These are phyloP conservation scores for Cynopterus brachyotis DNA, from an alignment of 2,113 vertebrate species.

Conservation along the genomic window DNA sequence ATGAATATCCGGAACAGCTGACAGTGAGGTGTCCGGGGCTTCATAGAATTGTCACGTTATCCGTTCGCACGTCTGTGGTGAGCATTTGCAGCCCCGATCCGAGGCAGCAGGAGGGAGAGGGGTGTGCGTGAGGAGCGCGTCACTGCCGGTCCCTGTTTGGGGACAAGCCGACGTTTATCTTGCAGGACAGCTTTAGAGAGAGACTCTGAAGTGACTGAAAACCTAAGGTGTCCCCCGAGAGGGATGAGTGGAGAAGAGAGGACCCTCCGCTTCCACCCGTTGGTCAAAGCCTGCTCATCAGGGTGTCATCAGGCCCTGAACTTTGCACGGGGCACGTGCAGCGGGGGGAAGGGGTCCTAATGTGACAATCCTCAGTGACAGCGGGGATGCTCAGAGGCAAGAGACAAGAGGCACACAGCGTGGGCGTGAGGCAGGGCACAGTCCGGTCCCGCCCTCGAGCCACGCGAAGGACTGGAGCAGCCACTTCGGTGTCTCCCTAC, in stretches of 20 bases:
- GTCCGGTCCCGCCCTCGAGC: rapidly evolving
- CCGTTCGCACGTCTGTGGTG: not conserved
- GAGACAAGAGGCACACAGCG: not conserved
- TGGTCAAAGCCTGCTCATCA: not conserved
- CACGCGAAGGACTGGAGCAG: rapidly evolving
- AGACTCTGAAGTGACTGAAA: not conserved
- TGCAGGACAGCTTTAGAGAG: not conserved
- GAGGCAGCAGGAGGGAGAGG: too few species aligned
- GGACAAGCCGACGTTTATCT: not conserved
- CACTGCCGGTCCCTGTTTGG: not conserved
- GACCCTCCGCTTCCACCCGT: rapidly evolving
- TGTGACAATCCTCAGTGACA: not conserved
- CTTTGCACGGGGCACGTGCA: rapidly evolving
- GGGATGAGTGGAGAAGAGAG: not conserved
- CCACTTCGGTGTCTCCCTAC: rapidly evolving
- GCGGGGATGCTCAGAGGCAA: not conserved
- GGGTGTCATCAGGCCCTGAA: rapidly evolving
- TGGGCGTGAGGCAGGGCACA: not conserved
- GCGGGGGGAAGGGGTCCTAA: not conserved
- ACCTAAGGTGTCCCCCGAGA: rapidly evolving
- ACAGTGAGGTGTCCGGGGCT: not conserved
- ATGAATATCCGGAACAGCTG: not conserved
- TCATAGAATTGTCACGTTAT: not conserved
- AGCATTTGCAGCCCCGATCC: not conserved
- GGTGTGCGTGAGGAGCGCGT: rapidly evolving